Percentiles rank a stretch among this genome's conserved stretches.
These are phyloP conservation scores for Salmo trutta DNA, from an alignment of 2,797 vertebrate genomes.

Conservation along the genomic window DNA sequence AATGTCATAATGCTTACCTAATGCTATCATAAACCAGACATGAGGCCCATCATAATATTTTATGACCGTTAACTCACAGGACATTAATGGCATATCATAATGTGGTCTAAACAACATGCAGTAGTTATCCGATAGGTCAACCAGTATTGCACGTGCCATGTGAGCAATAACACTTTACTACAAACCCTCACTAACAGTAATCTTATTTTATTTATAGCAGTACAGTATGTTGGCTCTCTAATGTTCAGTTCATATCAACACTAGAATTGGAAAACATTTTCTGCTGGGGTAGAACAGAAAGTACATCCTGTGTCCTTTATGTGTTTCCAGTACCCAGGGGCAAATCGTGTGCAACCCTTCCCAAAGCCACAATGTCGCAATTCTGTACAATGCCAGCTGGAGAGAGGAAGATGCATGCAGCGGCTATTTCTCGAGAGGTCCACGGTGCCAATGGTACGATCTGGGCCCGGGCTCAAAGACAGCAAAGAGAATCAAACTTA, in stretches of 20 bases:
- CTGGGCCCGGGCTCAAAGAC: constrained; percentile 26
- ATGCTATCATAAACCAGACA: neutral
- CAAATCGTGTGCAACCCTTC: constrained; percentile 44
- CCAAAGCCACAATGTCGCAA: constrained; percentile 82
- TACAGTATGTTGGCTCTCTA: neutral
- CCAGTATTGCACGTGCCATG: neutral
- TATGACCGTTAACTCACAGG: neutral
- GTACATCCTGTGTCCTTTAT: constrained; percentile 58
- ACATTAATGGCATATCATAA: neutral
- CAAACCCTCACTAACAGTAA: neutral
- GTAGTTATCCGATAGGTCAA: neutral
- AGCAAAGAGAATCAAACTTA: constrained; percentile 14
- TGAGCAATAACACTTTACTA: neutral
- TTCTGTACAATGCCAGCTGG: constrained; percentile 82
- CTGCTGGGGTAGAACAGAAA: neutral
- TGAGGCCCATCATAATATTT: neutral
- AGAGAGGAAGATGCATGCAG: constrained; percentile 87
- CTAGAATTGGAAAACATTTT: neutral
- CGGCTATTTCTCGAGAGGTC: constrained; percentile 90
- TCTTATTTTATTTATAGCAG: neutral
- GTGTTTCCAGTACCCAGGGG: constrained; percentile 67
- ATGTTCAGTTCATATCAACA: neutral
- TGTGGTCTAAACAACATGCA: neutral
- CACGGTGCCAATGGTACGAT: constrained; percentile 84
- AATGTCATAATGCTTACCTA: neutral